Percentiles rank a stretch among this genome's conserved stretches.
Conservation (phyloP, 2,797 vertebrate genomes). For the Cygnus olor region DNA sequence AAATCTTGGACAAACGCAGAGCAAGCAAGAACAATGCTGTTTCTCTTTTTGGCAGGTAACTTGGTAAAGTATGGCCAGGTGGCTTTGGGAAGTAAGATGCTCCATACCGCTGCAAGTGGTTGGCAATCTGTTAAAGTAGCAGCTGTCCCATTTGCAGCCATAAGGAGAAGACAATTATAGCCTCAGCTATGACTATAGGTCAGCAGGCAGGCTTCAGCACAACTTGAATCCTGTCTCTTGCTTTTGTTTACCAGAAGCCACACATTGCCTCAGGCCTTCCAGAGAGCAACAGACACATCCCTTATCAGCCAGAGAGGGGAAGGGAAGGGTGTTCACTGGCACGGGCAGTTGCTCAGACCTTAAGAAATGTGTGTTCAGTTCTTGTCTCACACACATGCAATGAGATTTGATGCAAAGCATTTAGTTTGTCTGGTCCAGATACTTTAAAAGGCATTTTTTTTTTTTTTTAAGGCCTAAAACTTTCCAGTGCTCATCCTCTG, state of each 20-base stretch:
- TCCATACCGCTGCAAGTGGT: not conserved
- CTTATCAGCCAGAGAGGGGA: not conserved
- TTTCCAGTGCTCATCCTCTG: not conserved
- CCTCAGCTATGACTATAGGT: not conserved
- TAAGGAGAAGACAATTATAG: not conserved
- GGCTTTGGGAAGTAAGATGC: not conserved
- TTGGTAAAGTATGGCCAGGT: not conserved
- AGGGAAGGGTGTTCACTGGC: not conserved
- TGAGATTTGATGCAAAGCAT: not conserved
- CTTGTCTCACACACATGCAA: not conserved
- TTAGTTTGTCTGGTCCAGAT: not conserved
- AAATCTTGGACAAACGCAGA: not conserved
- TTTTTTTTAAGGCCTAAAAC: not conserved
- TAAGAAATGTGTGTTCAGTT: not conserved
- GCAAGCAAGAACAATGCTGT: not conserved
- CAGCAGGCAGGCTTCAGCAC: not conserved
- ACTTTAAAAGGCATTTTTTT: not conserved
- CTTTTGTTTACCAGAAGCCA: not conserved
- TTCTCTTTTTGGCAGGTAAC: conserved; percentile 26
- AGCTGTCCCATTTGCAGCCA: conserved; percentile 15
- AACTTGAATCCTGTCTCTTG: not conserved
- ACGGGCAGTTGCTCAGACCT: not conserved
- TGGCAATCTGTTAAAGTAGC: conserved; percentile 1
- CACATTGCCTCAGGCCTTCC: not conserved
- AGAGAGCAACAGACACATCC: not conserved